Percentiles rank a stretch among this genome's conserved stretches.
These are phyloP conservation scores for mouse (Mus musculus) DNA, from an alignment of 2,113 vertebrate species.

Conservation along the genomic window GRCm39 chr11:104673501-104674000, in stretches of 20 bases:
- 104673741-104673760: not conserved
- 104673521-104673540: not conserved
- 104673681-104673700: no score
- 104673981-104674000: not conserved
- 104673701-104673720: no score
- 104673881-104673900: not conserved
- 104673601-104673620: no score
- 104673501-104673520: not conserved
- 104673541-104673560: not conserved
- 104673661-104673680: no score
- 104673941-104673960: not conserved
- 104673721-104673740: no score
- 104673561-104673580: not conserved
- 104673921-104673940: not conserved
- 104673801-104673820: slow-evolving; percentile 5
- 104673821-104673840: not conserved
- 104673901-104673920: not conserved
- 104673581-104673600: not conserved
- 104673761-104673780: not conserved
- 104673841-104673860: not conserved
- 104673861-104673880: not conserved
- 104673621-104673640: no score
- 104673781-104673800: not conserved
- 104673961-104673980: not conserved
- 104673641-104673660: no score